These are phyloP conservation scores for Epinephelus cyanopodus DNA, from an alignment of 2,113 vertebrate species.

Conservation along the genomic window DNA sequence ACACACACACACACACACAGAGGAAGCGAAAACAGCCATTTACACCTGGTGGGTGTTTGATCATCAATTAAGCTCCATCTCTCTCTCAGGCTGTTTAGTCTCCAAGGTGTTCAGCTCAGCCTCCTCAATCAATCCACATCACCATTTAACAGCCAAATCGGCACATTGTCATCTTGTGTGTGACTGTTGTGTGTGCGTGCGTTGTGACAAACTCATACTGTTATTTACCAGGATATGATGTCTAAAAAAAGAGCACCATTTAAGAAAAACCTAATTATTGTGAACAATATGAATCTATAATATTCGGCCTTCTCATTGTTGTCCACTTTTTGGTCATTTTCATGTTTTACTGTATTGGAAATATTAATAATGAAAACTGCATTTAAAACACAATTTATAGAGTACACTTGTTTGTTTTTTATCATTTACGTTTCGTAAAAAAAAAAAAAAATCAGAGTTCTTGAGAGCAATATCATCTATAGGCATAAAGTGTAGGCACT, in stretches of 20 bases:
- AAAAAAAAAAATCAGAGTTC: no score
- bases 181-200: slow-evolving; percentile 32
- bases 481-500: no score
- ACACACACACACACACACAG: slow-evolving; percentile 19
- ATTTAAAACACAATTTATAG: no score
- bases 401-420: no score
- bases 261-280: not conserved
- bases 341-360: not conserved
- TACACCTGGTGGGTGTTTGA: slow-evolving; percentile 83
- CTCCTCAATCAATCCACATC: slow-evolving; percentile 44
- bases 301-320: not conserved
- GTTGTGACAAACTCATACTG: not conserved
- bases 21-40: slow-evolving; percentile 72
- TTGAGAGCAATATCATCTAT: no score
- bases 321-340: no score
- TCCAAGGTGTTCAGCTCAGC: slow-evolving; percentile 41
- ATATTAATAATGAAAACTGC: no score
- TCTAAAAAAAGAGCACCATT: not conserved
- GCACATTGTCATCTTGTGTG: slow-evolving; percentile 24
- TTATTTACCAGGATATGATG: not conserved
- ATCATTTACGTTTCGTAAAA: no score
- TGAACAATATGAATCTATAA: not conserved
- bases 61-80: slow-evolving; percentile 81
- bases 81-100: slow-evolving; percentile 64
- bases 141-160: slow-evolving; percentile 24